Base-by-base conservation (phyloP, 2,113 vertebrate species). In the Isichthys henryi region DNA sequence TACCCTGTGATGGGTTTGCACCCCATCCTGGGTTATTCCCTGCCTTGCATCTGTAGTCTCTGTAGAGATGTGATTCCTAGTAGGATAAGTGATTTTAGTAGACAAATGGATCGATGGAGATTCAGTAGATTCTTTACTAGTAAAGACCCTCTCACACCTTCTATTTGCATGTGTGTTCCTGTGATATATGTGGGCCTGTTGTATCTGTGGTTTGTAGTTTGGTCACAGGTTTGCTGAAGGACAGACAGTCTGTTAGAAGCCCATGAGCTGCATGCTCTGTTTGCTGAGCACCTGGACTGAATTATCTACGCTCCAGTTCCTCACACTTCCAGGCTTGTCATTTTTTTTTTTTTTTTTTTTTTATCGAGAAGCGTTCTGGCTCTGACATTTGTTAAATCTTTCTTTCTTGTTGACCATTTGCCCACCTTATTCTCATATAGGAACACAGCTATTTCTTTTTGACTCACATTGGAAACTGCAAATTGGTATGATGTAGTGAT, bases 221-320 rank as follows among this genome's bases (percentile, higher is more conserved):
- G 21, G 8, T 86, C 23, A 6, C 17, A 82, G 48, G 46, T 86
- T 86, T 86, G 45, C 48, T 86, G 84, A 27, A 31, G n/a, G 45
- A 50, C 48, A 23, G 21, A 23, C 39, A 48, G 82, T 45, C 21
- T 46, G 46, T 84, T 48, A 48, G 3, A 48, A n/a, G 39, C 84
- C n/a, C 27, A 86, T 52, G 48, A 52, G 84, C 84, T 50, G 84
- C 7, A 86, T 15, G 27, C 84, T 86, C 48, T 86, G 84, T 86
- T 35, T 50, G 84, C 3, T 49, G 3, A 49, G 83, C 49, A 86
- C 84, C 84, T 86, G 84, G 13, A 52, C 48, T 35, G 23, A 13
- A 27, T 86, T 86, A 86, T 35, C 84, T 49, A 19, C 52, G 84
- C 84, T 52, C 49, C 84, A 86, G 84, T 86, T 86, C 48, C 48